Base-by-base conservation (phyloP, 2,113 vertebrate genomes). In the Ailuropoda melanoleuca region DNA sequence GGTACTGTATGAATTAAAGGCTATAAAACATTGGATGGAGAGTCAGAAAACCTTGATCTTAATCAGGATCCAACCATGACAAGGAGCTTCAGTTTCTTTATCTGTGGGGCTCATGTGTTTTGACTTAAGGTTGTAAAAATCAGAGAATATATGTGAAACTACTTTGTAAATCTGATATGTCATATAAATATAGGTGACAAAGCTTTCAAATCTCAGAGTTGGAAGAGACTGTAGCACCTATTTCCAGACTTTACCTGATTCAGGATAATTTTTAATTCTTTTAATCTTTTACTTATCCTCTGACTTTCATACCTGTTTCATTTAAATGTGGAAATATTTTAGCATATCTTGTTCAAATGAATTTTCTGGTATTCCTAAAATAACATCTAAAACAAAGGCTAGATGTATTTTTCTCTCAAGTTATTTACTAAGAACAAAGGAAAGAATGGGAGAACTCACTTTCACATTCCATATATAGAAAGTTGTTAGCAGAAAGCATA, bases 51-150 rank as follows among this genome's bases (percentile, higher is more conserved):
- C 0, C n/a, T 93, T 72, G 81, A 93, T 83, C 3, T 8, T 68
- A 93, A 89, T 95, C 72, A 90, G 78, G 93, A 68, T 89, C 96
- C 39, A 97, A 90, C 12, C 11, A 46, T 55, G 29, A 66, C 9
- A 78, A 93, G 17, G 39, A 88, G 24, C 18, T 29, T 94, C 48
- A 50, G 34, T 91, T 88, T 88, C 34, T 78, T 92, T 77, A 10
- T 88, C 21, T 81, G 29, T 81, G 7, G 11, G n/a, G 13, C 26
- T 82, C 75, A 34, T 56, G 6, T 88, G 31, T 80, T 89, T 58
- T 90, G 81, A 95, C 8, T 95, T 81, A 90, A 26, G 19, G 15
- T 39, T n/a, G 4, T 89, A 90, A 96, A 95, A 93, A 26, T 81
- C 26, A 90, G 26, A 89, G 34, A 60, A 53, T 62, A 29, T 12